Evolutionary conservation across 1,140 invertebrate species (phyloP).

Genomic region (Euura saliciscinereae): DNA sequence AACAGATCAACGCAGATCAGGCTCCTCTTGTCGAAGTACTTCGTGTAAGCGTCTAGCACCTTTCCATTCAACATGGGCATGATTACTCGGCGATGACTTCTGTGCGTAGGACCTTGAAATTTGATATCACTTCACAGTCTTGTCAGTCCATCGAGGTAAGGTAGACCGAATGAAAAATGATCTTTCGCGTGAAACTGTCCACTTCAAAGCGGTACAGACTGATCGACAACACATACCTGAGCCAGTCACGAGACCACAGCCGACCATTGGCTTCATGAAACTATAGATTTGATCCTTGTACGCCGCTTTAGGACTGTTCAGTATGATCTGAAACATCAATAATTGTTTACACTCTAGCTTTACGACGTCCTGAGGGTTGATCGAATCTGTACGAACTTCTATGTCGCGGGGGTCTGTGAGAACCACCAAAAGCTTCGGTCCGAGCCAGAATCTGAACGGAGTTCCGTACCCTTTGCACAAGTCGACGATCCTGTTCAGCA

Average conservation of each 20-base stretch:
- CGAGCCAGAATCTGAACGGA: constrained; percentile 54
- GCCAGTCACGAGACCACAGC: constrained; percentile 50
- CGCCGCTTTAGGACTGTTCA: constrained; percentile 43
- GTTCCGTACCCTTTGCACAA: constrained; percentile 45
- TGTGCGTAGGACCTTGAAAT: constrained; percentile 40
- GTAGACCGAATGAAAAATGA: background rate
- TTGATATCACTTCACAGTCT: background rate
- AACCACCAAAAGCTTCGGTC: constrained; percentile 51
- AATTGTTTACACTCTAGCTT: too few species aligned
- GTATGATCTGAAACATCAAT: constrained; percentile 38
- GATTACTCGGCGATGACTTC: constrained; percentile 49
- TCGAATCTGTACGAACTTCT: constrained; percentile 44
- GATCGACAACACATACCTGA: constrained; percentile 39
- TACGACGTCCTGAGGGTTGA: too few species aligned
- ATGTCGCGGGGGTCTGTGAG: constrained; percentile 55
- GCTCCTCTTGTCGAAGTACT: constrained; percentile 43
- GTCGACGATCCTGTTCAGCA: constrained; percentile 40
- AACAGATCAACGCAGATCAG: constrained; percentile 25
- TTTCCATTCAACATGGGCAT: constrained; percentile 47
- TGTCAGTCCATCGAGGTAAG: background rate
- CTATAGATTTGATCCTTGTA: constrained; percentile 51
- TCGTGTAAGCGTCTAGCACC: constrained; percentile 41
- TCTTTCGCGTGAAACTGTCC: background rate
- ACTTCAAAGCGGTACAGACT: background rate
- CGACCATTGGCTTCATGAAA: constrained; percentile 49